These are phyloP conservation scores for Irena cyanogastra DNA, from an alignment of 2,113 vertebrate species.

Conservation along the genomic window DNA sequence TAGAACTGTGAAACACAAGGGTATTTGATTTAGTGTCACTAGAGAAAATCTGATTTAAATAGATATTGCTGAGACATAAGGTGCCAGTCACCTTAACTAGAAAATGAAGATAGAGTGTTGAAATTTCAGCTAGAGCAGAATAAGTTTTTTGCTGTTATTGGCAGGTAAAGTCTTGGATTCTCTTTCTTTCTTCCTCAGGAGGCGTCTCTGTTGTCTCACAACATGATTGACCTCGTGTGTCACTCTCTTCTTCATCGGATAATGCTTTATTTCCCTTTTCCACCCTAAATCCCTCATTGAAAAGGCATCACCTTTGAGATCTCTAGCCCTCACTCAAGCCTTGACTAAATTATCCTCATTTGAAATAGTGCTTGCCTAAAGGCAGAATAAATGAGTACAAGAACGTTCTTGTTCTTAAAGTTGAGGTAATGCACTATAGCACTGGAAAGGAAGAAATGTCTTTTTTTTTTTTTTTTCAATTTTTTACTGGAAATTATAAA, in stretches of 20 bases:
- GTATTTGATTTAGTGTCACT: neutral
- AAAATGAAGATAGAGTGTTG: neutral
- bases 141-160: neutral
- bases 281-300: neutral
- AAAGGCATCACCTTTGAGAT: neutral
- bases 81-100: neutral
- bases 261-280: neutral
- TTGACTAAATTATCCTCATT: neutral
- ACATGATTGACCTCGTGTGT: neutral
- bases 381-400: neutral
- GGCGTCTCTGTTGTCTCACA: neutral
- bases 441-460: neutral
- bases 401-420: neutral
- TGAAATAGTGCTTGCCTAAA: neutral
- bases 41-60: neutral
- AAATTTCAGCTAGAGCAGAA: neutral
- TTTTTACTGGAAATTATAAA: neutral
- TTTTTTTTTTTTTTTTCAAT: neutral
- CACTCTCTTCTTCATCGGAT: neutral
- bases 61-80: neutral
- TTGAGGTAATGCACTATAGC: fast-evolving
- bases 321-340: neutral
- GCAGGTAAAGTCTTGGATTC: neutral
- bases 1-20: neutral
- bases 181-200: neutral